A percentile compares a stretch with the other conserved stretches of the same genome.
Conservation (phyloP, 2,888 invertebrate genomes). For the Tenthredo amoena region DNA sequence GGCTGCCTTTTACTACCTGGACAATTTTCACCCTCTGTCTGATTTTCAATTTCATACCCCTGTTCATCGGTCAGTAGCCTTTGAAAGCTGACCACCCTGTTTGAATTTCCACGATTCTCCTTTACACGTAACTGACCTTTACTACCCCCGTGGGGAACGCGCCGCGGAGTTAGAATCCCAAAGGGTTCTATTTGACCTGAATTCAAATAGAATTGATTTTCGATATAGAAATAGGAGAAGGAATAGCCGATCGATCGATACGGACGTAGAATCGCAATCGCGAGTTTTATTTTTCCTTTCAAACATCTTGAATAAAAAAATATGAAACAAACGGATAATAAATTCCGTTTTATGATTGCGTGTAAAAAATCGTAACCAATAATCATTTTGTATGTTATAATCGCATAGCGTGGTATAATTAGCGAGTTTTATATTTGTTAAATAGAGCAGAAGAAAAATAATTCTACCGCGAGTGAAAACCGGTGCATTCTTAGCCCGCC, state of each 20-base stretch:
- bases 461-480: not conserved
- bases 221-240: not conserved
- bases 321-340: too few species aligned
- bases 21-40: slow-evolving; percentile 6
- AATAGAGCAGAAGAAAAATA: not conserved
- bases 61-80: not conserved
- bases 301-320: too few species aligned
- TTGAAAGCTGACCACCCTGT: slow-evolving; percentile 35
- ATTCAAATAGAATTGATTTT: not conserved
- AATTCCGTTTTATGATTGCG: not conserved
- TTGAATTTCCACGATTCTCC: slow-evolving; percentile 37
- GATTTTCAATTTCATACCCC: slow-evolving; percentile 23
- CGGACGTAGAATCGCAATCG: too few species aligned
- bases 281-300: not conserved
- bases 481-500: not conserved
- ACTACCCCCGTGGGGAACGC: not conserved
- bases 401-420: not conserved
- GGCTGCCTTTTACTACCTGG: not conserved
- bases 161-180: not conserved
- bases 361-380: not conserved
- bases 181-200: slow-evolving; percentile 20
- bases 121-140: slow-evolving; percentile 45
- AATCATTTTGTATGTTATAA: not conserved
- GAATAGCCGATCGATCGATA: not conserved
- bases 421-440: not conserved